These are phyloP conservation scores for Diplodus sargus DNA, from an alignment of 2,797 vertebrate species.

Conservation along the genomic window DNA sequence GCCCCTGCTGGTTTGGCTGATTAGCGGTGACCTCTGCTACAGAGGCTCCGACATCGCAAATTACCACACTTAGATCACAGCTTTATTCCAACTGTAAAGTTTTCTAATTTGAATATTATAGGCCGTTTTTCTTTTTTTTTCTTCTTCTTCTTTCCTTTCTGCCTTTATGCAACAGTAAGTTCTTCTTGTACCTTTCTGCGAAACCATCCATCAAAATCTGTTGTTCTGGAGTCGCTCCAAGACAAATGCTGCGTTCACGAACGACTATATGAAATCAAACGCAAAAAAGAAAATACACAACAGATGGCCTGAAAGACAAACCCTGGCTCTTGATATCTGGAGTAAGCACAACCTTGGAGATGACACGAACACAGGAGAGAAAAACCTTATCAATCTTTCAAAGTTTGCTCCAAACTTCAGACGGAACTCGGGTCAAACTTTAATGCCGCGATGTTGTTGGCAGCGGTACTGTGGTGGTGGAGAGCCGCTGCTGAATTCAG, in stretches of 20 bases:
- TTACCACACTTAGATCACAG: constrained; percentile 30
- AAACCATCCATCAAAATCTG: neutral
- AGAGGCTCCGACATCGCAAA: constrained; percentile 45
- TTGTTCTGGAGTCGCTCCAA: neutral
- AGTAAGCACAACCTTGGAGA: constrained; percentile 27
- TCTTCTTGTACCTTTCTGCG: neutral
- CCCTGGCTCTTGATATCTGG: constrained; percentile 34
- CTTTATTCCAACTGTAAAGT: constrained; percentile 15
- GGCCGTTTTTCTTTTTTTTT: neutral
- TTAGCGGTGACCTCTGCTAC: constrained; percentile 66
- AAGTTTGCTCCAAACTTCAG: constrained; percentile 32
- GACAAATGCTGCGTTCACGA: constrained; percentile 11
- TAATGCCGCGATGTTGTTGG: constrained; percentile 45
- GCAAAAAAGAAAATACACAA: neutral
- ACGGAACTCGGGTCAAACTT: constrained; percentile 34
- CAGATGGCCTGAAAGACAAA: constrained; percentile 32
- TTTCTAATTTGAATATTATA: constrained; percentile 18
- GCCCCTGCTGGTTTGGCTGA: constrained; percentile 61
- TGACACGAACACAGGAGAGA: constrained; percentile 7
- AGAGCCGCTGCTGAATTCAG: constrained; percentile 62
- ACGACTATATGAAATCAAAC: constrained; percentile 20
- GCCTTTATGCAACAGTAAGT: neutral
- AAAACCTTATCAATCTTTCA: constrained; percentile 34
- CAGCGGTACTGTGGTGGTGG: constrained; percentile 6
- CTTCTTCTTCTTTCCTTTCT: neutral